Base-by-base conservation (phyloP, 2,113 vertebrate species). In the Planiliza haematocheilus region DNA sequence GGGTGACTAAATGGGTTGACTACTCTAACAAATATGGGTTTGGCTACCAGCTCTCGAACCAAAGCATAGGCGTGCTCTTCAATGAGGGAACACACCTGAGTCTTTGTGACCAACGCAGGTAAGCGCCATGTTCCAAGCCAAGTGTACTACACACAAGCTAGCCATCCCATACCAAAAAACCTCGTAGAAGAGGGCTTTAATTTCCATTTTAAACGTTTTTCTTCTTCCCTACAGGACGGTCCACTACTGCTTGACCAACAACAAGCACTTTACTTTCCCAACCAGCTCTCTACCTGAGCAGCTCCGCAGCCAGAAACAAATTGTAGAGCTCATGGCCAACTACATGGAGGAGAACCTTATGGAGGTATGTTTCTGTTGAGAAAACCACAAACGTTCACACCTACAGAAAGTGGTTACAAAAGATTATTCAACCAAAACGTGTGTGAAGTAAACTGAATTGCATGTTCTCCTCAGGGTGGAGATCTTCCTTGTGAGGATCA, bases 1-100 rank as follows among this genome's bases (percentile, higher is more conserved):
- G 98, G 98, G 98, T 99, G 82, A 99, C 96, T 70, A 99, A 99
- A 87, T 99, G 98, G 98, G 96, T 99, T 0, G 97, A 99, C 85
- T 99, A 99, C 83, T 99, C 97, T 46, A 99, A 99, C 91, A 99
- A 99, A 86, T 99, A 97, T 0, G 98, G 98, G 37, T 99, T 99
- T 74, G 98, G 97, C 51, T 99, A 99, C 83, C 97, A 99, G 85
- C 96, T 99, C 37, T 99, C 97, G 39, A 97, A 97, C 93, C 95
- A 93, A 78, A 96, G 92, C 13, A 96, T 99, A 0, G 96, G 97
- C 0, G 97, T 99, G 50, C 95, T 99, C 61, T 99, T 98, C 93
- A 99, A 99, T 4, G 95, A 98, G 0, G 98, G 98, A 82, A 99
- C 96, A 0, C 98, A 99, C 83, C 95, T 99, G 89, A 95, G 93